phyloP scores from a whole-genome alignment of 2,888 invertebrate genomes.

The Cantharis lateralis region DNA sequence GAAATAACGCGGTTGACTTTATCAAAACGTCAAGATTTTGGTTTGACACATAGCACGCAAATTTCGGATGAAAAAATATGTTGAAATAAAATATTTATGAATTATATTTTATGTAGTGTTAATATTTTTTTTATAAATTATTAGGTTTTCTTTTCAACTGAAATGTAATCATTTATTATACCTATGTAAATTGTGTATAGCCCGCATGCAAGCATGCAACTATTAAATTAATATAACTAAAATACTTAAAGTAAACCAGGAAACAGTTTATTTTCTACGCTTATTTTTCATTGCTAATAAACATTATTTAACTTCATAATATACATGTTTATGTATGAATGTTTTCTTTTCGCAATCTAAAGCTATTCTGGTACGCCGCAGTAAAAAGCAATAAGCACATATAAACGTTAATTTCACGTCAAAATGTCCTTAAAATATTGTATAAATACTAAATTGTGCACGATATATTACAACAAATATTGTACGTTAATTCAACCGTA shows the following conservation, averaged over 20 bases:
- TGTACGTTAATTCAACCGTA: no score
- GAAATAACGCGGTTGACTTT: not conserved
- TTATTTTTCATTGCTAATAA: not conserved
- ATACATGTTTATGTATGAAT: not conserved
- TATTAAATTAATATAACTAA: not conserved
- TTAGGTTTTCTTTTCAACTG: not conserved
- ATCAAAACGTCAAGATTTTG: not conserved
- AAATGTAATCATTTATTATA: not conserved
- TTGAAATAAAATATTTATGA: not conserved
- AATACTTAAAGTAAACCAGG: not conserved
- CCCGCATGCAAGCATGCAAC: not conserved
- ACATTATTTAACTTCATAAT: not conserved
- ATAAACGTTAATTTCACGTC: no score
- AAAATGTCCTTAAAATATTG: no score
- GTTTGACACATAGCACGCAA: not conserved
- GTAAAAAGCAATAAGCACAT: no score
- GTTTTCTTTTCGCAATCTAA: not conserved
- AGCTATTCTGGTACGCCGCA: not conserved
- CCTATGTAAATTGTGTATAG: not conserved
- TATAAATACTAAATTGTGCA: no score
- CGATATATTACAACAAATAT: no score
- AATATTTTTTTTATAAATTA: not conserved
- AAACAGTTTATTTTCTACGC: not conserved
- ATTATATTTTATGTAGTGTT: not conserved
- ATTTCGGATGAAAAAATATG: not conserved